phyloP scores from a whole-genome alignment of 2,888 invertebrate species.

The Microplitis manilae region DNA sequence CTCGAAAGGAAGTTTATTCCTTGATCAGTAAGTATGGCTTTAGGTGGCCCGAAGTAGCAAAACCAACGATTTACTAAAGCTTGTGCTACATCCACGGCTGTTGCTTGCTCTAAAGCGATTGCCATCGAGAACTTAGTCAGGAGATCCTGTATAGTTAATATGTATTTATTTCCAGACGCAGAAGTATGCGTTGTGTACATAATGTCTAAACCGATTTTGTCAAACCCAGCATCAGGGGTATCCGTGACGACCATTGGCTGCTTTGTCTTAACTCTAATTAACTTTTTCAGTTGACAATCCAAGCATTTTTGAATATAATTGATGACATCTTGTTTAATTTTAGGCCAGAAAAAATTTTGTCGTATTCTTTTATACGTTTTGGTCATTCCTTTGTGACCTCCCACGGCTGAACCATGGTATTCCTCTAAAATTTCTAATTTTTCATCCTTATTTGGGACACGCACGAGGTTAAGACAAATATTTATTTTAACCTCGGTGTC shows the following conservation, averaged over 20 bases:
- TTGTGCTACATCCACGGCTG: slow-evolving; percentile 28
- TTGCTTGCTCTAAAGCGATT: slow-evolving; percentile 23
- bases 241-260: slow-evolving; percentile 46
- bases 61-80: slow-evolving; percentile 33
- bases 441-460: no score
- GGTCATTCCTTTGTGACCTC: slow-evolving; percentile 45
- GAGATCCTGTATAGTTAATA: slow-evolving; percentile 41
- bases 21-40: slow-evolving; percentile 39
- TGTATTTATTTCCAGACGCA: slow-evolving; percentile 13
- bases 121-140: slow-evolving; percentile 43
- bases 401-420: slow-evolving; percentile 34
- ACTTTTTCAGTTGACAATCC: slow-evolving; percentile 47
- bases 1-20: slow-evolving; percentile 41
- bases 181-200: slow-evolving; percentile 33
- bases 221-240: slow-evolving; percentile 33
- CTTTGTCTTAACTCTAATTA: slow-evolving; percentile 33
- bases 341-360: slow-evolving; percentile 44
- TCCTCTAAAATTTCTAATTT: slow-evolving; percentile 32
- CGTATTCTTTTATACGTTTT: slow-evolving; percentile 44
- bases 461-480: no score
- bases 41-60: slow-evolving; percentile 37
- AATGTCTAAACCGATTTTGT: slow-evolving; percentile 42
- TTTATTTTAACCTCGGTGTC: no score
- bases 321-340: slow-evolving; percentile 41
- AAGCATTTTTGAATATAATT: slow-evolving; percentile 44